A percentile compares a stretch with the other conserved stretches of the same genome.
Conservation (phyloP, 2,888 invertebrate genomes). For the Dyspetes luteomarginatus region DNA sequence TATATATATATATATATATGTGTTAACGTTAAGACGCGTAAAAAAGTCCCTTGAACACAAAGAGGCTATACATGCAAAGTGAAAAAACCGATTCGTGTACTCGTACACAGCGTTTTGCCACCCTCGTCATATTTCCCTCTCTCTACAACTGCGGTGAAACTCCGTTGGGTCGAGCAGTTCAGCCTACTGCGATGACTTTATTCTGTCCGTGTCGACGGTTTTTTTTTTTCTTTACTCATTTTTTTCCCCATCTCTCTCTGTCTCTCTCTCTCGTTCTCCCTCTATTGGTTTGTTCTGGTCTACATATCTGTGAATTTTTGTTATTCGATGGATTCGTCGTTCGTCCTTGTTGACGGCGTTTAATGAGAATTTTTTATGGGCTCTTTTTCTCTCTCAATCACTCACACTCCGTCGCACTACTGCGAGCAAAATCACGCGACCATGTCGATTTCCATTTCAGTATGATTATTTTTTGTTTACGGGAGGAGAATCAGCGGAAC, state of each 20-base stretch:
- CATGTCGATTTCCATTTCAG: constrained; percentile 55
- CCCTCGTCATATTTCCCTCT: no score
- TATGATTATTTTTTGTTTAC: constrained; percentile 23
- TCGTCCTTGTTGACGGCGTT: constrained; percentile 9
- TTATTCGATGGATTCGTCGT: neutral
- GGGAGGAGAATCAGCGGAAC: constrained; percentile 13
- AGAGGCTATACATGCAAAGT: constrained; percentile 34
- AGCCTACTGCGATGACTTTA: neutral
- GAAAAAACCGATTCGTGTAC: constrained; percentile 44
- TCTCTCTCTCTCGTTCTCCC: neutral
- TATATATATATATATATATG: no score
- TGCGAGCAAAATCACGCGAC: constrained; percentile 26
- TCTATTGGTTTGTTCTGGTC: constrained; percentile 12
- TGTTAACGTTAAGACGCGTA: neutral
- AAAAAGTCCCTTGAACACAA: neutral
- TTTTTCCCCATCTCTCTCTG: neutral
- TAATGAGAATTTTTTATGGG: constrained; percentile 3
- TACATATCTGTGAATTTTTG: neutral
- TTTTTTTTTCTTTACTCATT: constrained; percentile 6
- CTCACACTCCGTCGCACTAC: neutral
- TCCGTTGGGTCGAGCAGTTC: constrained; percentile 9
- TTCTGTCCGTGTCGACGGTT: constrained; percentile 5
- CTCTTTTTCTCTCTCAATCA: neutral
- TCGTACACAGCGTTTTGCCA: no score
- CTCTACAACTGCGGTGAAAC: no score